These are phyloP conservation scores for Epinephelus cyanopodus DNA, from an alignment of 2,113 vertebrate genomes.

Conservation along the genomic window DNA sequence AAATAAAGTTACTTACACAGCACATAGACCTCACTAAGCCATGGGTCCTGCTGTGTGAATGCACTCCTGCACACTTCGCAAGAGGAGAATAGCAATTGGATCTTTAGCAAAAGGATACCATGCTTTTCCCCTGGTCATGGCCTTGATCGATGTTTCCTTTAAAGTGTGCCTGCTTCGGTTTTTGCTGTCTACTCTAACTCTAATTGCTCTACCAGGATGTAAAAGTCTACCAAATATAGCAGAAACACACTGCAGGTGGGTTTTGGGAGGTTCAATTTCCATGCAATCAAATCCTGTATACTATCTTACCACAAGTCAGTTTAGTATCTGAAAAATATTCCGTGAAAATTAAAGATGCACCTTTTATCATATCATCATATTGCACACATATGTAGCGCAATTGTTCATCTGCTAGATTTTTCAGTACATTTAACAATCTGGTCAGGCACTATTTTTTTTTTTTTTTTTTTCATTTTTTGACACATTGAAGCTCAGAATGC, in stretches of 20 bases:
- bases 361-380: constrained; percentile 15
- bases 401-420: constrained; percentile 7
- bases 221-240: background rate
- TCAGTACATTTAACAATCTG: constrained; percentile 28
- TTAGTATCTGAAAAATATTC: background rate
- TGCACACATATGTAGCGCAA: background rate
- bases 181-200: background rate
- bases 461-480: constrained; percentile 7
- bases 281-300: background rate
- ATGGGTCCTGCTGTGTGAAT: background rate
- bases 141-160: background rate
- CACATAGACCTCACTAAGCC: background rate
- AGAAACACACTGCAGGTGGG: background rate
- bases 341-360: background rate
- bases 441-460: background rate
- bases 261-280: background rate
- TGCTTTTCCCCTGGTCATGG: background rate
- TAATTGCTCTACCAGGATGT: background rate
- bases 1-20: background rate
- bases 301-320: background rate
- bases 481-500: constrained; percentile 21
- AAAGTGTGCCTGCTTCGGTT: background rate
- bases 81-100: background rate
- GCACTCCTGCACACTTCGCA: background rate
- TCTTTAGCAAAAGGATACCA: background rate